Evolutionary conservation across 2,113 vertebrate species (phyloP).

Genomic region (Vireo altiloquus): DNA sequence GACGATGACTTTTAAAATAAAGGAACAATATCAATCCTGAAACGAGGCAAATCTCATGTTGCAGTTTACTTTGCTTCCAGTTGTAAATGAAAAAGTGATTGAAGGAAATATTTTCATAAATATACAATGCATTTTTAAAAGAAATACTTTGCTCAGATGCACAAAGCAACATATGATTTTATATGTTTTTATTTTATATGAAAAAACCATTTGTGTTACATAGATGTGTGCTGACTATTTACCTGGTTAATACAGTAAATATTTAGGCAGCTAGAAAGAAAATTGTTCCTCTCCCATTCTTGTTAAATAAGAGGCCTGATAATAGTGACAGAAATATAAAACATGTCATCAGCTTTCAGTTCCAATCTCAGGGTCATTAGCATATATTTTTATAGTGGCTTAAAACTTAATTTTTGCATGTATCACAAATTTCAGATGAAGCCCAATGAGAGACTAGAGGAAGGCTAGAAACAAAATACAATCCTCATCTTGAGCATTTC

Average conservation of each 20-base stretch:
- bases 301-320: neutral
- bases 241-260: neutral
- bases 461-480: neutral
- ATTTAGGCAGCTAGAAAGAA: neutral
- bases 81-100: neutral
- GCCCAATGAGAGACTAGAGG: neutral
- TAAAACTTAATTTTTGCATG: neutral
- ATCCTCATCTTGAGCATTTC: neutral
- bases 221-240: neutral
- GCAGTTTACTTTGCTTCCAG: neutral
- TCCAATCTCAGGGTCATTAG: neutral
- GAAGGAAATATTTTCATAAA: neutral
- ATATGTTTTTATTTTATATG: too few relatives aligned
- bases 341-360: neutral
- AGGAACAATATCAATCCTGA: neutral
- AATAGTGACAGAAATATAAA: neutral
- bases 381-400: neutral
- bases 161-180: neutral
- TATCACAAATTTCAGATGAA: neutral
- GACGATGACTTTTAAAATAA: neutral
- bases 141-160: neutral
- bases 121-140: neutral
- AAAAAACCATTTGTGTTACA: neutral
- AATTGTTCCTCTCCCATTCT: neutral
- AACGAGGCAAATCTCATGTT: neutral